Conservation (phyloP, 1,140 invertebrate genomes). For the Ylistrum balloti region DNA sequence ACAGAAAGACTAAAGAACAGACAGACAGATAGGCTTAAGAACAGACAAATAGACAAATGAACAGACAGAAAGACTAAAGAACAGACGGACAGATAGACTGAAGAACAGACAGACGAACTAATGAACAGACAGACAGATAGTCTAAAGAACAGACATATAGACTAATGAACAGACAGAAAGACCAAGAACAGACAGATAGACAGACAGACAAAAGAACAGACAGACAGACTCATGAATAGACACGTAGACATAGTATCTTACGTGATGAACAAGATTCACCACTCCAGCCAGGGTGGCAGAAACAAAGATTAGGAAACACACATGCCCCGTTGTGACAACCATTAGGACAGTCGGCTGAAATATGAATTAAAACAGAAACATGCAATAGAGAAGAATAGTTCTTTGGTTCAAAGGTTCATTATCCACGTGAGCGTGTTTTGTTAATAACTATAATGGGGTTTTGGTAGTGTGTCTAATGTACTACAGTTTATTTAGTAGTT, state of each 20-base stretch:
- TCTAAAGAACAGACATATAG: background rate
- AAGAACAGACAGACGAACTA: too few species aligned
- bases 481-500: too few species aligned
- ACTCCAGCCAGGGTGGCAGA: conserved; percentile 61
- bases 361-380: background rate
- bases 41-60: background rate
- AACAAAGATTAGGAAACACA: conserved; percentile 56
- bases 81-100: background rate
- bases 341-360: conserved; percentile 56
- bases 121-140: too few species aligned
- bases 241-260: background rate
- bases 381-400: too few species aligned
- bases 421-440: too few species aligned
- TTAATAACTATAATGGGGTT: too few species aligned
- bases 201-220: background rate
- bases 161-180: too few species aligned
- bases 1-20: background rate
- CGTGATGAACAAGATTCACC: conserved; percentile 59
- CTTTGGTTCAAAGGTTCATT: too few species aligned
- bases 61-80: too few species aligned
- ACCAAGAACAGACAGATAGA: background rate
- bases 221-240: background rate
- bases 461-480: too few species aligned
- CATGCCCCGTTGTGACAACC: conserved; percentile 62
- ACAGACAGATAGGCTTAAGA: too few species aligned